Base-by-base conservation (phyloP, 2,113 vertebrate species). In the Holacanthus passer region DNA sequence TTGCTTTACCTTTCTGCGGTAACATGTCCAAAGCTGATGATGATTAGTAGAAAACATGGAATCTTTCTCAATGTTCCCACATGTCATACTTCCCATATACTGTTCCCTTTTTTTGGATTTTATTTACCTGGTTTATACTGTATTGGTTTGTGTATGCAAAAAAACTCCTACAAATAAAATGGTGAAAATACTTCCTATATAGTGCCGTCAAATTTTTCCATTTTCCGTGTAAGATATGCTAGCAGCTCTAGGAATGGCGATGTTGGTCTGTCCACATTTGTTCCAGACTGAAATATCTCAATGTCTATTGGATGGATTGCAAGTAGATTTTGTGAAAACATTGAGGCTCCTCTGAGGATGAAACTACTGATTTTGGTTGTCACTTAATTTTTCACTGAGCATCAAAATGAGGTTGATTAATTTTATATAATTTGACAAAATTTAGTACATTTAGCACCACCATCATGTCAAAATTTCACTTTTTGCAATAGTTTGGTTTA, bases 1-100 rank as follows among this genome's bases (percentile, higher is more conserved):
- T n/a, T n/a, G n/a, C n/a, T n/a, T n/a, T n/a, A n/a, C n/a, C 27
- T 20, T 73, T 48, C 11, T 60, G 35, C 62, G 31, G 22, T 29
- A 20, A 59, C 31, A 48, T 27, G 55, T 55, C 53, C 45, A 35
- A 1, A 71, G 10, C 22, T 52, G 20, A 39, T 60, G 29, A 17
- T 13, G 10, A 7, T 35, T 31, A 3, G 45, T 60, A 8, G 55
- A 55, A 63, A 67, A 50, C 27, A 43, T 5, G 64, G 3, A 11
- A 68, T 24, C 3, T 66, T 85, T 27, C 35, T 35, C 73, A 63
- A 62, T n/a, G 17, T 68, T 24, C 2, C 12, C 14, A 56, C 19
- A 65, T 47, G n/a, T 67, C 48, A n/a, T 16, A 22, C 24, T 68
- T 29, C 5, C 20, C 32, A 31, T 35, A 48, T 37, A 22, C 14